Evolutionary conservation across 2,113 vertebrate genomes (phyloP).

Genomic region (Phasianus colchicus): DNA sequence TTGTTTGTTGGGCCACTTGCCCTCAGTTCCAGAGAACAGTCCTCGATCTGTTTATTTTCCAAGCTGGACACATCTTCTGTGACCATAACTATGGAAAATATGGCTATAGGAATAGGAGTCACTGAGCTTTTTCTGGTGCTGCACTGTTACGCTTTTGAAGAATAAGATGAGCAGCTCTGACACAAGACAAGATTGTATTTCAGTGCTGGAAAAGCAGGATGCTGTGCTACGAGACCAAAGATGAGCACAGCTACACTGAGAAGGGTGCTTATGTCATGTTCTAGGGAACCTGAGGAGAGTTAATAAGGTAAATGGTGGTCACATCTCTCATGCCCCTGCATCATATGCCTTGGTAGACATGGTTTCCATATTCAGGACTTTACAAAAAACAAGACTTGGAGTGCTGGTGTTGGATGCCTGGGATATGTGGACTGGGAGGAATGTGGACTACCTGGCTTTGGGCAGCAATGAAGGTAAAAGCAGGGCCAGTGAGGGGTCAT

Average conservation of each 20-base stretch:
- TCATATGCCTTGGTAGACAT: not conserved
- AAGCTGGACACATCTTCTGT: not conserved
- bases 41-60: not conserved
- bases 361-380: not conserved
- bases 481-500: not conserved
- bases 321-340: no score
- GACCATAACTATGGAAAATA: not conserved
- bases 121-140: not conserved
- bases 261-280: not conserved
- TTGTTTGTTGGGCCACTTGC: not conserved
- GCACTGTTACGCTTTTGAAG: not conserved
- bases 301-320: not conserved
- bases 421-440: not conserved
- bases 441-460: not conserved
- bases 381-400: not conserved
- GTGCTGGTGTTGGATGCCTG: fast-evolving
- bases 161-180: not conserved
- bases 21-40: not conserved
- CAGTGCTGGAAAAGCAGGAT: not conserved
- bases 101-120: not conserved
- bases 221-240: not conserved
- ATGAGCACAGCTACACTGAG: not conserved
- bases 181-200: not conserved
- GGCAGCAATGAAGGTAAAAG: not conserved
- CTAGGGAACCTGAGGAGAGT: not conserved